phyloP scores from a whole-genome alignment of 2,888 invertebrate genomes.

The Pterostichus niger region DNA sequence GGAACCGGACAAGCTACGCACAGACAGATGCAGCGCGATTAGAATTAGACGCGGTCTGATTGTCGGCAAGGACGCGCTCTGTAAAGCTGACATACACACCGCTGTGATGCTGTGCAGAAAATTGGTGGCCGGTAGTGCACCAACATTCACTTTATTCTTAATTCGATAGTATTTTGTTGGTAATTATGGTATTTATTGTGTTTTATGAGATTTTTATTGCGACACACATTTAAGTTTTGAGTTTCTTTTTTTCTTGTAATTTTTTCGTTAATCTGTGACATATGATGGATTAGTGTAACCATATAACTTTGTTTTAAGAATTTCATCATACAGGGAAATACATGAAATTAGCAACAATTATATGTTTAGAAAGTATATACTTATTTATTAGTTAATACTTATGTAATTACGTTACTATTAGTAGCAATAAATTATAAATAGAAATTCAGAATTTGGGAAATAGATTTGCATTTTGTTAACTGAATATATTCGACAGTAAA shows the following conservation, averaged over 20 bases:
- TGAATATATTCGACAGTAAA: too few relatives aligned
- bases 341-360: background rate
- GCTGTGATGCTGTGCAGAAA: slow-evolving; percentile 12
- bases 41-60: slow-evolving; percentile 49
- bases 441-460: too few relatives aligned
- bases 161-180: slow-evolving; percentile 4
- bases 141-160: background rate
- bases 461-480: too few relatives aligned
- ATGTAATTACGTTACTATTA: background rate
- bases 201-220: slow-evolving; percentile 2
- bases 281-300: background rate
- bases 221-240: slow-evolving; percentile 3
- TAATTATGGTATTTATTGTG: slow-evolving; percentile 10
- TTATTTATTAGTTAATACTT: background rate
- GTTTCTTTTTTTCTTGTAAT: background rate
- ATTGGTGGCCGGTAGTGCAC: slow-evolving; percentile 22
- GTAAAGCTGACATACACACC: too few relatives aligned
- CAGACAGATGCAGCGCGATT: slow-evolving; percentile 24
- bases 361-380: too few relatives aligned
- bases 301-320: background rate
- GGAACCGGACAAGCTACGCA: background rate
- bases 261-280: slow-evolving; percentile 10
- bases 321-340: too few relatives aligned
- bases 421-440: too few relatives aligned
- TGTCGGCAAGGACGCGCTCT: slow-evolving; percentile 14